Percentiles rank a stretch among this genome's conserved stretches.
phyloP scores from a whole-genome alignment of 2,797 vertebrate species.

The Scomberomorus guttatus region DNA sequence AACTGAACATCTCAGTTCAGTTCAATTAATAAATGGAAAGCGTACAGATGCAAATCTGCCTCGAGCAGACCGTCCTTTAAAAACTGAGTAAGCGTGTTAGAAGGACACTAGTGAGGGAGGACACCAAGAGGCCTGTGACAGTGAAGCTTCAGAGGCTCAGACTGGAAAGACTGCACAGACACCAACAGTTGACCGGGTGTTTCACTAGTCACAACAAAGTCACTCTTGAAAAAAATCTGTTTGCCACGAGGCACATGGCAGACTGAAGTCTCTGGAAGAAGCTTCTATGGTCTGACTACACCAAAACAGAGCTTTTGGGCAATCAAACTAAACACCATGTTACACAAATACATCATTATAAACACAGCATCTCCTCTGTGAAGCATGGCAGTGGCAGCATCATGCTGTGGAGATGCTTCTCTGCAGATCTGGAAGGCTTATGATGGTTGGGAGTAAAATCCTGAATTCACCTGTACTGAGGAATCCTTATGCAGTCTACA shows the following conservation, averaged over 20 bases:
- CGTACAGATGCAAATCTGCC: constrained; percentile 2
- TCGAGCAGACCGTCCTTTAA: too few species aligned
- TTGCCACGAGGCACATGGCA: too few species aligned
- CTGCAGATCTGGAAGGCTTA: too few species aligned
- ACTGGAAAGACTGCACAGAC: background rate
- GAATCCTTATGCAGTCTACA: background rate
- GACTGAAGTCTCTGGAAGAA: background rate
- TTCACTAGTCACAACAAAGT: background rate
- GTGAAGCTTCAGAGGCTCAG: background rate
- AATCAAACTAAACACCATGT: too few species aligned
- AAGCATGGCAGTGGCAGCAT: too few species aligned
- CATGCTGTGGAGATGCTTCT: too few species aligned
- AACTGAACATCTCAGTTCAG: background rate
- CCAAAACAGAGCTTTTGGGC: too few species aligned
- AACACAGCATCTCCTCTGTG: too few species aligned
- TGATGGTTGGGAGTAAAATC: background rate
- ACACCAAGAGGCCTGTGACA: background rate
- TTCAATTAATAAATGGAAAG: constrained; percentile 21
- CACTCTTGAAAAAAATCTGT: background rate
- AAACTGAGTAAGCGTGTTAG: background rate
- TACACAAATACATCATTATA: too few species aligned
- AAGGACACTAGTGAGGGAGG: constrained; percentile 1
- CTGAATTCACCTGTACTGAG: background rate
- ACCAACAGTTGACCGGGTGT: background rate
- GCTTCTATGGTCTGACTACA: background rate